These are phyloP conservation scores for Poeciliopsis retropinna DNA, from an alignment of 2,113 vertebrate species.

Conservation along the genomic window DNA sequence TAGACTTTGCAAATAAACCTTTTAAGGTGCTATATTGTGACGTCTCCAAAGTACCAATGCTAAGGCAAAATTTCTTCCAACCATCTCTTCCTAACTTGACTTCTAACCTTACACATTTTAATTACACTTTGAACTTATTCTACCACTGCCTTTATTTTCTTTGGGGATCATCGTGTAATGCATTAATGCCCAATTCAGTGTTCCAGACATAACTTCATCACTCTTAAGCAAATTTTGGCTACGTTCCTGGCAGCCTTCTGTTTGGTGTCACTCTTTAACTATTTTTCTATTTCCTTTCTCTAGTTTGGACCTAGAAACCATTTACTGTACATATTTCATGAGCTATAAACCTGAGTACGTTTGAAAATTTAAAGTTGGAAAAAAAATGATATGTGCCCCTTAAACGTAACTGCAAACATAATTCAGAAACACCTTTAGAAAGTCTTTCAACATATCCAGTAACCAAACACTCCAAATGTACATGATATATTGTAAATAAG, in stretches of 20 bases:
- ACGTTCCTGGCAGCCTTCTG: neutral
- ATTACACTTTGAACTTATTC: neutral
- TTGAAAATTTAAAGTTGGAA: neutral
- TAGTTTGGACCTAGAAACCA: neutral
- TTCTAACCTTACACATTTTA: neutral
- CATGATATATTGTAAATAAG: constrained; percentile 49
- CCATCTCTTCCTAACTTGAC: no score
- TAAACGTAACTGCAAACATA: constrained; percentile 26
- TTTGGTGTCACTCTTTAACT: neutral
- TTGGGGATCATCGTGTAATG: neutral
- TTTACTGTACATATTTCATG: neutral
- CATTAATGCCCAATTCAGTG: neutral
- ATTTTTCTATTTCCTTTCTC: neutral
- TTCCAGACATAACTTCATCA: neutral
- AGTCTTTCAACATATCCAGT: constrained; percentile 30
- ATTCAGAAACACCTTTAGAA: constrained; percentile 32
- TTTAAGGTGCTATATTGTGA: neutral
- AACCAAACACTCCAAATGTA: constrained; percentile 32
- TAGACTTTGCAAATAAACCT: neutral
- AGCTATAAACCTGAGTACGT: neutral
- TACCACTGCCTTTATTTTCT: neutral
- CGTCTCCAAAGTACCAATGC: neutral
- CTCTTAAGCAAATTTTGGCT: neutral
- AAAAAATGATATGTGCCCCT: neutral
- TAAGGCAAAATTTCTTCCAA: no score